Conservation (phyloP, 2,888 invertebrate genomes). For the Acrobasis suavella region DNA sequence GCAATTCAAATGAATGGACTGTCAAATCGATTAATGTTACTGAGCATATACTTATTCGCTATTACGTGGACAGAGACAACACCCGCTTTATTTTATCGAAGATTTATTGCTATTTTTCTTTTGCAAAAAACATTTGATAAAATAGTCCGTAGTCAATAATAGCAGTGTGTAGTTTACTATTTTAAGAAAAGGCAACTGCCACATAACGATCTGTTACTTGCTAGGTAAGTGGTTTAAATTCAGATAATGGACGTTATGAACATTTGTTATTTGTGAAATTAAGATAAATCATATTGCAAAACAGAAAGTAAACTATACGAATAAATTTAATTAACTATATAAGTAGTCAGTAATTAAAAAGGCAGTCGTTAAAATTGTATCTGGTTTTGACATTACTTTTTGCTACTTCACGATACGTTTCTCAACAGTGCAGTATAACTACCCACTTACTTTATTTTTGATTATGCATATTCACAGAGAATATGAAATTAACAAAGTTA, state of each 20-base stretch:
- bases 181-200: background rate
- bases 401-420: background rate
- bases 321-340: background rate
- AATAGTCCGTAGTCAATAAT: background rate
- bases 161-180: background rate
- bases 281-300: background rate
- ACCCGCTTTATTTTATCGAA: too few relatives aligned
- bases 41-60: too few relatives aligned
- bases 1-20: too few relatives aligned
- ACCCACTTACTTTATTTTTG: too few relatives aligned
- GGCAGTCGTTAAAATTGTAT: background rate
- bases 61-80: too few relatives aligned
- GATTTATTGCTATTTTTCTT: too few relatives aligned
- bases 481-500: too few relatives aligned
- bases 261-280: constrained; percentile 7
- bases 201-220: constrained; percentile 6
- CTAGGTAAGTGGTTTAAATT: background rate
- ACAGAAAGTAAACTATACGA: background rate
- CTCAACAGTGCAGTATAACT: too few relatives aligned
- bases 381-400: background rate
- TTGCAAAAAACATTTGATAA: too few relatives aligned
- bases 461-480: too few relatives aligned
- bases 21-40: too few relatives aligned
- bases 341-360: constrained; percentile 1
- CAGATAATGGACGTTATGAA: background rate